These are phyloP conservation scores for Silurus aristotelis DNA, from an alignment of 2,797 vertebrate species.

Conservation along the genomic window DNA sequence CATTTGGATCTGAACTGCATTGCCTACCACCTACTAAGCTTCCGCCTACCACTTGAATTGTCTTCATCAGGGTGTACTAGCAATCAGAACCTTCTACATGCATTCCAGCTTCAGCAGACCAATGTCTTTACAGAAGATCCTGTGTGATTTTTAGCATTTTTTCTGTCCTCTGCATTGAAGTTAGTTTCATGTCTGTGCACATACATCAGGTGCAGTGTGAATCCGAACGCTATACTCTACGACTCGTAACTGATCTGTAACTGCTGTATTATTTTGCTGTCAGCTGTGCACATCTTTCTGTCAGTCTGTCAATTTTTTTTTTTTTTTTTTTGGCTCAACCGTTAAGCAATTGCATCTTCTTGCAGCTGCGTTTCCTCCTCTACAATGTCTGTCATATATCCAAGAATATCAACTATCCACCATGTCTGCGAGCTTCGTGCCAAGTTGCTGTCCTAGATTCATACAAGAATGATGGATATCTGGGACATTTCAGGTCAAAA, in stretches of 20 bases:
- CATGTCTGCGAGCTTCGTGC: not conserved
- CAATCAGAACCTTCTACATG: not conserved
- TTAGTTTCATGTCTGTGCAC: not conserved
- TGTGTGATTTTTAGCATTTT: not conserved
- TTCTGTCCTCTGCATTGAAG: not conserved
- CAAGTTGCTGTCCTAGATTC: constrained; percentile 35
- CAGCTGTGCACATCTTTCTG: constrained; percentile 11
- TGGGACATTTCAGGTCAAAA: constrained; percentile 27
- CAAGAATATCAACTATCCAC: constrained; percentile 2
- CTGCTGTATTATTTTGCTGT: constrained; percentile 12
- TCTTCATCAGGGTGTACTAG: not conserved
- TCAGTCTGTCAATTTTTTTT: not conserved
- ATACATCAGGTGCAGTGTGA: not conserved
- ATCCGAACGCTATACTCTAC: not conserved
- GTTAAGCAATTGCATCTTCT: not conserved
- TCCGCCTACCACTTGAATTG: not conserved
- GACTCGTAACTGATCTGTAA: constrained; percentile 13
- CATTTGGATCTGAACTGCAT: no score
- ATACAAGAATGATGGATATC: constrained; percentile 39
- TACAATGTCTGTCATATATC: constrained; percentile 15
- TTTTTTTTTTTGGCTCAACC: not conserved
- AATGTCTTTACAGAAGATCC: not conserved
- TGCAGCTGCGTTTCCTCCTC: constrained; percentile 7
- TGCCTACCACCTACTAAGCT: no score
- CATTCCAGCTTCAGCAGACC: not conserved